These are phyloP conservation scores for Lepilemur ruficaudatus DNA, from an alignment of 2,797 vertebrate genomes.

Conservation along the genomic window DNA sequence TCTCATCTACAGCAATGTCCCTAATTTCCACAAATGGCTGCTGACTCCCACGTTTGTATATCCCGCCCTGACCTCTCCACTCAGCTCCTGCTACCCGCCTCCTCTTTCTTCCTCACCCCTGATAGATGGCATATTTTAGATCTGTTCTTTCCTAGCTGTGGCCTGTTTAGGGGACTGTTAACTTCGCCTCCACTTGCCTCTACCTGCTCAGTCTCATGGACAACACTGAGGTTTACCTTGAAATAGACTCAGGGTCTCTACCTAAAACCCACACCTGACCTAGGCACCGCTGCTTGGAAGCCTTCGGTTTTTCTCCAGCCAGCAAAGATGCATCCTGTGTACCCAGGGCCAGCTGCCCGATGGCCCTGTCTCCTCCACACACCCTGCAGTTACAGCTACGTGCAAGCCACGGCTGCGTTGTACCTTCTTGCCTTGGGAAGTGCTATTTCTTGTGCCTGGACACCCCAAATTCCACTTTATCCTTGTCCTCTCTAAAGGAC, in stretches of 20 bases:
- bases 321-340: background rate
- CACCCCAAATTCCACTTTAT: background rate
- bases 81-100: background rate
- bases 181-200: background rate
- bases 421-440: background rate
- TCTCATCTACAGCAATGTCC: background rate
- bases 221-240: background rate
- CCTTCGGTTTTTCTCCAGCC: background rate
- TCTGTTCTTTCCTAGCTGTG: background rate
- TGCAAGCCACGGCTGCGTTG: background rate
- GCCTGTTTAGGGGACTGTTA: background rate
- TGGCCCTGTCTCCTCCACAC: background rate
- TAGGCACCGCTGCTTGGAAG: background rate
- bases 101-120: background rate
- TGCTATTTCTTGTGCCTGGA: background rate
- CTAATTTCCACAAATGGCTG: background rate
- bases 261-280: background rate
- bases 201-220: background rate
- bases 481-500: background rate
- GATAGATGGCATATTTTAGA: background rate
- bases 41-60: too few species aligned
- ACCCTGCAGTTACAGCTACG: background rate
- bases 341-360: fast-evolving
- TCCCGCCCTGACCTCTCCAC: background rate
- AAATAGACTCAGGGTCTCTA: background rate